Percentiles rank a stretch among this genome's conserved stretches.
These are phyloP conservation scores for Fregata magnificens DNA, from an alignment of 2,113 vertebrate genomes.

Conservation along the genomic window DNA sequence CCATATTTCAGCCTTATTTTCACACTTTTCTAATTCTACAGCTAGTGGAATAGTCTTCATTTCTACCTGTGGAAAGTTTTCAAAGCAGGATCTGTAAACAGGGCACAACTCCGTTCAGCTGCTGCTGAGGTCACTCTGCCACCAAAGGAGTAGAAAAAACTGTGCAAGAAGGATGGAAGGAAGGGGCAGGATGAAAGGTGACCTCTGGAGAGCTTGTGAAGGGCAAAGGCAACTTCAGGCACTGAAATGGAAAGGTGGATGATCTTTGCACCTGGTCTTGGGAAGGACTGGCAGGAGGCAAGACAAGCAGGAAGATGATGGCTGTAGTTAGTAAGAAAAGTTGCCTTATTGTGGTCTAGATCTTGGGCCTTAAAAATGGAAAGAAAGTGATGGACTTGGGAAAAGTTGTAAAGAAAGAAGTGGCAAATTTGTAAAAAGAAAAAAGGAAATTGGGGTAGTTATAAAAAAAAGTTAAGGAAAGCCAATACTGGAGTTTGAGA, in stretches of 20 bases:
- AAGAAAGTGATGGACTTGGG: not conserved
- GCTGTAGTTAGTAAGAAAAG: not conserved
- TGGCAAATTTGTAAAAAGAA: not conserved
- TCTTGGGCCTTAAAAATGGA: not conserved
- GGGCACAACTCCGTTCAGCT: not conserved
- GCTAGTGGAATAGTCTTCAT: not conserved
- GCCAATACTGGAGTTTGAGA: not conserved
- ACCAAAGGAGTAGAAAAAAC: not conserved
- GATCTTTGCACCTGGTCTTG: not conserved
- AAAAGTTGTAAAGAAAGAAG: not conserved
- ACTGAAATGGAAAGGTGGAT: not conserved
- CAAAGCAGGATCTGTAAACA: not conserved
- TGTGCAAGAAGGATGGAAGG: not conserved
- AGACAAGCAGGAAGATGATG: not conserved
- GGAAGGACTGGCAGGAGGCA: not conserved
- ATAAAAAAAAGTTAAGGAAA: not conserved
- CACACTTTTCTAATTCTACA: not conserved
- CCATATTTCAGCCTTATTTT: not conserved
- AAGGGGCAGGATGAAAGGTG: accelerated
- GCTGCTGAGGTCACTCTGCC: not conserved
- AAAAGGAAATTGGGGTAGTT: not conserved
- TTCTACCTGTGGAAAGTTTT: not conserved
- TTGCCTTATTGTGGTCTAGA: not conserved
- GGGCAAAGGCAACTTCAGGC: not conserved
- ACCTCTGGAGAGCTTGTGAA: not conserved